These are phyloP conservation scores for Sussaba pulchella DNA, from an alignment of 2,888 invertebrate genomes.

Conservation along the genomic window DNA sequence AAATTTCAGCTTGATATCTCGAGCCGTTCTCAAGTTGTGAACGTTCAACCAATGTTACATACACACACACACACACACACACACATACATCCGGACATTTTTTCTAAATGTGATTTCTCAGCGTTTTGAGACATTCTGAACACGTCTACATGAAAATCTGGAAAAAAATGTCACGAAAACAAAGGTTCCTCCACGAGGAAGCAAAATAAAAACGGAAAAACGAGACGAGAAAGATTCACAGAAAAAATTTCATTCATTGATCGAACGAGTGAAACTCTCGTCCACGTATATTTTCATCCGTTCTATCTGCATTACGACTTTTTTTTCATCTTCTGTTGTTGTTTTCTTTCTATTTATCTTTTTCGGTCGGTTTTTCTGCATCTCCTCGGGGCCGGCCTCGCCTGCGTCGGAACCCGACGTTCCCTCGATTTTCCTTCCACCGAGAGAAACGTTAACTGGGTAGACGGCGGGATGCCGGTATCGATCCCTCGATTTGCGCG, in stretches of 20 bases:
- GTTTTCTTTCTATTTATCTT: not conserved
- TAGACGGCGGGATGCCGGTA: conserved; percentile 68
- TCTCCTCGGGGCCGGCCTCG: conserved; percentile 8
- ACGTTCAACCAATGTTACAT: too few species aligned
- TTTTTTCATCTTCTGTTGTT: too few species aligned
- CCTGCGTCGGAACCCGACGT: not conserved
- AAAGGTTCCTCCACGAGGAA: too few species aligned
- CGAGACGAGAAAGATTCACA: not conserved
- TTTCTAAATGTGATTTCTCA: too few species aligned
- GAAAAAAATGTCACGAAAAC: too few species aligned
- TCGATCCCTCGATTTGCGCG: conserved; percentile 78
- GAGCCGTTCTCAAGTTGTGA: too few species aligned
- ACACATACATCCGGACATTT: too few species aligned
- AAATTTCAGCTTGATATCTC: too few species aligned
- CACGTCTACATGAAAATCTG: too few species aligned
- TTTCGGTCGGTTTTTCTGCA: not conserved
- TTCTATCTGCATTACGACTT: too few species aligned
- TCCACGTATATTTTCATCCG: not conserved
- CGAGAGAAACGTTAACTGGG: conserved; percentile 19
- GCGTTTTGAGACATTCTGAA: too few species aligned
- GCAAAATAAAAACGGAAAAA: conserved; percentile 10
- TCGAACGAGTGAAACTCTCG: conserved; percentile 56
- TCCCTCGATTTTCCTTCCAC: conserved; percentile 17
- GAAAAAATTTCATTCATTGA: conserved; percentile 37
- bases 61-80: too few species aligned